Evolutionary conservation across 2,888 invertebrate species (phyloP).

Genomic region (Galerucella calmariensis): DNA sequence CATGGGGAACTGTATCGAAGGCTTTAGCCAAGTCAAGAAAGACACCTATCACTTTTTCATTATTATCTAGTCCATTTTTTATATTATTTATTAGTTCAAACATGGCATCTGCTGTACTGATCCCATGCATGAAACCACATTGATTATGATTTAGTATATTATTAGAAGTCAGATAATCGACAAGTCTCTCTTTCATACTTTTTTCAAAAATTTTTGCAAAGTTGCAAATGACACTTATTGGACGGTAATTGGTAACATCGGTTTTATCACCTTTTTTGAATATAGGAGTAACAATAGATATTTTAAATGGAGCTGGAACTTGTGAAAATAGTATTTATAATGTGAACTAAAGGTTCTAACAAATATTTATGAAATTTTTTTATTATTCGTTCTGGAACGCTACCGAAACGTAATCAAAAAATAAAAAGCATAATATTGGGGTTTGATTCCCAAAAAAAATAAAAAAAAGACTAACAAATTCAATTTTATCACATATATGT

Average conservation of each 20-base stretch:
- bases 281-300: conserved; percentile 13
- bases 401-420: no score
- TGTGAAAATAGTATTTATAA: conserved; percentile 12
- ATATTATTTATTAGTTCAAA: no score
- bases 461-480: no score
- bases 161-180: conserved; percentile 10
- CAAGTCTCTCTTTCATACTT: not conserved
- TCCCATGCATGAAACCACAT: conserved; percentile 6
- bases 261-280: conserved; percentile 3
- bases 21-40: no score
- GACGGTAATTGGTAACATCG: not conserved
- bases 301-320: conserved; percentile 7
- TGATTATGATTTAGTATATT: not conserved
- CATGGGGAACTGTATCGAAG: no score
- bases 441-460: no score
- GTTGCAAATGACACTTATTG: conserved; percentile 6
- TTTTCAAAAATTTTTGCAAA: conserved; percentile 22
- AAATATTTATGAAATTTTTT: conserved; percentile 10
- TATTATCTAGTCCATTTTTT: no score
- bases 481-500: no score
- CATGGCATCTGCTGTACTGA: no score
- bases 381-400: not conserved
- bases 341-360: conserved; percentile 12
- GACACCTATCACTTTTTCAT: no score
- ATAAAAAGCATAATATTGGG: no score